These are phyloP conservation scores for Agrilus planipennis DNA, from an alignment of 1,140 invertebrate genomes.

Conservation along the genomic window DNA sequence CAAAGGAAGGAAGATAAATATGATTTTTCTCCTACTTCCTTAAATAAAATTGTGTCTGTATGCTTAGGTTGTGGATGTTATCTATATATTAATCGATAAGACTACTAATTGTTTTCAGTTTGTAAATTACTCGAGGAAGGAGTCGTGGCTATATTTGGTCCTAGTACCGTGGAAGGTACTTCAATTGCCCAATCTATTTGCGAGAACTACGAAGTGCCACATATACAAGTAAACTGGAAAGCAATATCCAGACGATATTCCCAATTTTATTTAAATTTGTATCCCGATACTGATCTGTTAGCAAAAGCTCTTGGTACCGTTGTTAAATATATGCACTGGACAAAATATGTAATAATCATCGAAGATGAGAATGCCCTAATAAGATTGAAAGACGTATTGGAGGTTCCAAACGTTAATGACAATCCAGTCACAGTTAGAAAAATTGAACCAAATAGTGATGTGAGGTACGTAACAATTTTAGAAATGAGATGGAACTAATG, in stretches of 20 bases:
- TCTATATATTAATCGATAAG: too few relatives aligned
- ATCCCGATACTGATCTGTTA: slow-evolving; percentile 58
- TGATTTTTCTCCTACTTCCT: too few relatives aligned
- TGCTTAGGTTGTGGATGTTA: too few relatives aligned
- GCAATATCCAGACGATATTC: slow-evolving; percentile 32
- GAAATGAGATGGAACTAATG: background rate
- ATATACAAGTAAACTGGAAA: slow-evolving; percentile 55
- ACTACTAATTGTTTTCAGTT: too few relatives aligned
- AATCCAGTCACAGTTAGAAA: slow-evolving; percentile 47
- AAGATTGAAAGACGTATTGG: slow-evolving; percentile 70
- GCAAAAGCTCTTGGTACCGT: slow-evolving; percentile 60
- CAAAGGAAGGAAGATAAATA: too few relatives aligned
- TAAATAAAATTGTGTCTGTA: too few relatives aligned
- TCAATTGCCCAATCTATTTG: slow-evolving; percentile 59
- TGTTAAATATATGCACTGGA: slow-evolving; percentile 64
- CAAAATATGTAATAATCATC: slow-evolving; percentile 70
- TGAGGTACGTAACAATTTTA: slow-evolving; percentile 30
- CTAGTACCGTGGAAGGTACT: slow-evolving; percentile 42
- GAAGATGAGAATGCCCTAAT: slow-evolving; percentile 66
- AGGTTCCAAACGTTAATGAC: slow-evolving; percentile 45
- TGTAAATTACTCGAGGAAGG: slow-evolving; percentile 42
- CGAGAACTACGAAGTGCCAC: slow-evolving; percentile 57
- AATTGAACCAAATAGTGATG: slow-evolving; percentile 47
- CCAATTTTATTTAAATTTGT: slow-evolving; percentile 48
- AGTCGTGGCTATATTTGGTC: slow-evolving; percentile 67